These are phyloP conservation scores for Tricholauxania praeusta DNA, from an alignment of 2,888 invertebrate genomes.

Conservation along the genomic window DNA sequence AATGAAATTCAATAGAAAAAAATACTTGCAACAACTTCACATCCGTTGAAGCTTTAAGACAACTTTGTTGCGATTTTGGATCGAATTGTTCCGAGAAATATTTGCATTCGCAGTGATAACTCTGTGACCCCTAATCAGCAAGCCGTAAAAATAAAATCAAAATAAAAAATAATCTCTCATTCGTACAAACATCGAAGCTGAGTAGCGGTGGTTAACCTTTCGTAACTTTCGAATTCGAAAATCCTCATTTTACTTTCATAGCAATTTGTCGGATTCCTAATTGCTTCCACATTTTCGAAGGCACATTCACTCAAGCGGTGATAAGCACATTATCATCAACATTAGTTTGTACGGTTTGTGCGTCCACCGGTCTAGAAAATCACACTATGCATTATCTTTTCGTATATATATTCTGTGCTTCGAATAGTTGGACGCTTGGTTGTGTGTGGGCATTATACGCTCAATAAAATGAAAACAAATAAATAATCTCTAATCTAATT, in stretches of 20 bases:
- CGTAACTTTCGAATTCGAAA: background rate
- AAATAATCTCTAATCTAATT: conserved; percentile 24
- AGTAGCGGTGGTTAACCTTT: conserved; percentile 20
- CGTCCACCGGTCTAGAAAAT: background rate
- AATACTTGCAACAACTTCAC: no score
- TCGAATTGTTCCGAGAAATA: background rate
- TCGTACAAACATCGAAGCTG: background rate
- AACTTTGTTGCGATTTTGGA: no score
- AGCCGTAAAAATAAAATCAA: background rate
- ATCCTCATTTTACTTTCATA: conserved; percentile 22
- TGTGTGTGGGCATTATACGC: background rate
- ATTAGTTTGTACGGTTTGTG: no score
- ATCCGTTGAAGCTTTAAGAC: no score
- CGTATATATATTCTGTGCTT: background rate
- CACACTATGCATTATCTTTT: background rate
- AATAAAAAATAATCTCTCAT: background rate
- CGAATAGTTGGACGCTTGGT: no score
- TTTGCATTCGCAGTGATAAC: conserved; percentile 21
- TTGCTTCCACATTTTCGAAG: background rate
- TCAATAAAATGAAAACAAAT: conserved; percentile 4
- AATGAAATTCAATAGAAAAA: no score
- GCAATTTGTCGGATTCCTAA: conserved; percentile 17
- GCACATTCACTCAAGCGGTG: background rate
- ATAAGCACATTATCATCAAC: no score
- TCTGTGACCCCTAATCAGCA: conserved; percentile 13